Base-by-base conservation (phyloP, 2,888 invertebrate genomes). In the Lithophane semibrunnea region DNA sequence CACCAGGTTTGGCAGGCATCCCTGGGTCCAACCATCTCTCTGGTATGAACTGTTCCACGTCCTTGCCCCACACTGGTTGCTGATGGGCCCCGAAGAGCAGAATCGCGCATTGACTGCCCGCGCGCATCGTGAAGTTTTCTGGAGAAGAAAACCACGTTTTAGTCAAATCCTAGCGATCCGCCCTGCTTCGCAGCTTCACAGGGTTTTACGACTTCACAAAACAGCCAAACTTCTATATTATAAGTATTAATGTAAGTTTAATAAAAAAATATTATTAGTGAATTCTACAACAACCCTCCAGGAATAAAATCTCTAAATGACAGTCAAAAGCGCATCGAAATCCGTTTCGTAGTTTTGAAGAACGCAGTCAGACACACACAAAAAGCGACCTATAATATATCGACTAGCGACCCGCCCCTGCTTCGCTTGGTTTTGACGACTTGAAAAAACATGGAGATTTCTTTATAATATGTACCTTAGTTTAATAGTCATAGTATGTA, bases 21-120 rank as follows among this genome's bases (percentile, higher is more conserved):
- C 60, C 71, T 0, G 80, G 58, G 12, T 89, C 80, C 49, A 93
- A 65, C 93, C 93, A 93, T 47, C 93, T 82, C 29, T 92, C 92
- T 2, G 93, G 93, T 0, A 79, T 82, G 77, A 91, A 93, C 60
- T 86, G 66, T 0, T 88, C 84, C 0, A 80, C 88, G 58, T 93
- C 92, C 1, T 86, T 77, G 1, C 93, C 93, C 93, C 93, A 93
- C 0, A 86, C 79, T 0, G 88, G 74, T n/a, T 91, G 81, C 0
- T 88, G 87, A 18, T 91, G 89, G 37, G 89, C 80, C 0, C 89
- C 92, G 8, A 82, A 84, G 1, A 84, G 65, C 13, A 86, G 42
- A 44, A 88, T 29, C 7, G 89, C 65, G 67, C 90, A 90, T 16
- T 88, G 86, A 37, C 86, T 86, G 0, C 89, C 91, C 0, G 89